Conservation (phyloP, 2,113 vertebrate genomes). For the Ascaphus truei region DNA sequence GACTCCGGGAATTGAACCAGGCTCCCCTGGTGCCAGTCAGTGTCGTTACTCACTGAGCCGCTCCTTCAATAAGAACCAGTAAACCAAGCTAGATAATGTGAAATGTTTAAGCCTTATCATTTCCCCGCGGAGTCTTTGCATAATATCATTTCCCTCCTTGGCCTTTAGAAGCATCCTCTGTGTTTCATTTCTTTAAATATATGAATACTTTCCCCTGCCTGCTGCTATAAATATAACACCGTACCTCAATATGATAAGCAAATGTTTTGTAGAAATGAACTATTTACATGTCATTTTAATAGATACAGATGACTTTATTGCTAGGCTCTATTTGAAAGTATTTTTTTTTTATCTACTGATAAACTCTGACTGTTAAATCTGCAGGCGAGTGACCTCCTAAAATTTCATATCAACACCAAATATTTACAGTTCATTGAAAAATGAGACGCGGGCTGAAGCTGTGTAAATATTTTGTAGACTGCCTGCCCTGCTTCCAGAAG, state of each 20-base stretch:
- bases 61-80: not conserved
- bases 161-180: not conserved
- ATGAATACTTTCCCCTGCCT: not conserved
- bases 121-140: not conserved
- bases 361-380: not conserved
- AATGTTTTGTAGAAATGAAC: slow-evolving; percentile 30
- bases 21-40: too few species aligned
- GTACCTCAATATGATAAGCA: slow-evolving; percentile 23
- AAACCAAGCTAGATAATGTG: not conserved
- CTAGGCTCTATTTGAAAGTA: slow-evolving; percentile 8
- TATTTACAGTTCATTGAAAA: slow-evolving; percentile 32
- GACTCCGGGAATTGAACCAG: too few species aligned
- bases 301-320: slow-evolving; percentile 21
- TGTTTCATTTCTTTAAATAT: slow-evolving; percentile 14
- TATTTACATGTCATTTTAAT: slow-evolving; percentile 27
- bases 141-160: not conserved
- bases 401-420: slow-evolving; percentile 13
- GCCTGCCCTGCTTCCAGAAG: not conserved
- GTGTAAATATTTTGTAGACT: slow-evolving; percentile 35
- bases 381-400: slow-evolving; percentile 10
- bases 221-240: not conserved
- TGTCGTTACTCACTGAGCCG: too few species aligned
- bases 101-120: not conserved
- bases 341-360: slow-evolving; percentile 10
- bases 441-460: not conserved